Conservation (phyloP, 2,113 vertebrate genomes). For the Podocnemis expansa region DNA sequence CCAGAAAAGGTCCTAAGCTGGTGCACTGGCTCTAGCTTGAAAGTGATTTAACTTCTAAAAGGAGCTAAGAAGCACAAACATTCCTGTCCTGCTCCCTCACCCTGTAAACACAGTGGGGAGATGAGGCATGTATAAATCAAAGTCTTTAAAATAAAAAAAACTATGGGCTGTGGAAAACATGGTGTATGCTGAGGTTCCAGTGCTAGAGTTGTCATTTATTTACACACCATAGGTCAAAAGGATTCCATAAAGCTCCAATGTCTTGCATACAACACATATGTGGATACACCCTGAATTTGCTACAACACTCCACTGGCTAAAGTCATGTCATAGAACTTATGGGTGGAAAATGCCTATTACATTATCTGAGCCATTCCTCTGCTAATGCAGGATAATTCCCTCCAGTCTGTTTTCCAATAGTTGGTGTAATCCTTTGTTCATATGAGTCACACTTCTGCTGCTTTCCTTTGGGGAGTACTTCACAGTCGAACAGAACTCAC, state of each 20-base stretch:
- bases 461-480: constrained; percentile 49
- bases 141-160: too few species aligned
- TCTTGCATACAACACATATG: neutral
- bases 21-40: neutral
- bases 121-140: neutral
- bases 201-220: neutral
- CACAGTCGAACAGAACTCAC: constrained; percentile 7
- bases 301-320: constrained; percentile 6
- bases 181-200: neutral
- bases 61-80: neutral
- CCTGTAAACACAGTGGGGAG: neutral
- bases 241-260: neutral
- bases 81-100: neutral
- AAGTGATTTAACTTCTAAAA: neutral
- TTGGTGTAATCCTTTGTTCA: constrained; percentile 47
- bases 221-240: neutral
- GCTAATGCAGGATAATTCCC: constrained; percentile 52
- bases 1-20: neutral
- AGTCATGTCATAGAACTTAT: constrained; percentile 23
- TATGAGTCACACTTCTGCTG: constrained; percentile 14
- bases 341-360: constrained; percentile 47
- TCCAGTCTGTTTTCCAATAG: constrained; percentile 46
- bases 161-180: neutral
- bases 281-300: neutral
- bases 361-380: neutral